A percentile compares a stretch with the other conserved stretches of the same genome.
phyloP scores from a whole-genome alignment of 2,113 vertebrate genomes.

The Hucho hucho region DNA sequence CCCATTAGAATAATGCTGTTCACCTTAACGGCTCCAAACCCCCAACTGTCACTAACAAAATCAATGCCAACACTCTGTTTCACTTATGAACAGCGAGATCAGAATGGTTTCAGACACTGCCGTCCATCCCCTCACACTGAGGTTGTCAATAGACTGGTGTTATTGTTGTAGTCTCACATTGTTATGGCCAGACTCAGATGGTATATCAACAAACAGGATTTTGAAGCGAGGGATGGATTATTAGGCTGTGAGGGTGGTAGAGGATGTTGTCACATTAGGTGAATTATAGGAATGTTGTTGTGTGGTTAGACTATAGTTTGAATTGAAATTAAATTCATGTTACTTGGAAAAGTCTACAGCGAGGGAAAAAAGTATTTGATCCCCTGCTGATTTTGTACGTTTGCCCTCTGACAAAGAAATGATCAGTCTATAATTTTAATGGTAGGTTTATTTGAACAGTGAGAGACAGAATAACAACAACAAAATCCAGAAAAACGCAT shows the following conservation, averaged over 20 bases:
- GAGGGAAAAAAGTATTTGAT: too few relatives aligned
- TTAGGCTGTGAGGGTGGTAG: background rate
- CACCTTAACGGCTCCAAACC: conserved; percentile 58
- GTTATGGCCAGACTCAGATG: background rate
- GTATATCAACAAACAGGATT: background rate
- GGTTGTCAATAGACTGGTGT: conserved; percentile 25
- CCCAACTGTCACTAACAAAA: conserved; percentile 65
- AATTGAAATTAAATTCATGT: too few relatives aligned
- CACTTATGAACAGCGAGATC: conserved; percentile 51
- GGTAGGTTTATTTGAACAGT: too few relatives aligned
- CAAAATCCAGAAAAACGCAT: too few relatives aligned
- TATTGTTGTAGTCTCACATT: background rate
- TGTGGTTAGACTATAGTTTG: background rate
- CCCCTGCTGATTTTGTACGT: too few relatives aligned
- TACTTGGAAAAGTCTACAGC: background rate
- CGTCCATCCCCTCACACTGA: conserved; percentile 30
- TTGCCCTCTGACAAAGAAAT: too few relatives aligned
- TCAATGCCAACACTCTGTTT: conserved; percentile 61
- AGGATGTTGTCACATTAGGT: background rate
- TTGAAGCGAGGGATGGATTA: too few relatives aligned
- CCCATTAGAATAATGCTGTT: conserved; percentile 63
- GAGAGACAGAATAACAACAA: too few relatives aligned
- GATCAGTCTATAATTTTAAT: too few relatives aligned
- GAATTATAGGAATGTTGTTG: background rate
- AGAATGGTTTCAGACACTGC: conserved; percentile 22